Evolutionary conservation across 1,140 invertebrate species (phyloP).

Genomic region (Cydia pomonella): DNA sequence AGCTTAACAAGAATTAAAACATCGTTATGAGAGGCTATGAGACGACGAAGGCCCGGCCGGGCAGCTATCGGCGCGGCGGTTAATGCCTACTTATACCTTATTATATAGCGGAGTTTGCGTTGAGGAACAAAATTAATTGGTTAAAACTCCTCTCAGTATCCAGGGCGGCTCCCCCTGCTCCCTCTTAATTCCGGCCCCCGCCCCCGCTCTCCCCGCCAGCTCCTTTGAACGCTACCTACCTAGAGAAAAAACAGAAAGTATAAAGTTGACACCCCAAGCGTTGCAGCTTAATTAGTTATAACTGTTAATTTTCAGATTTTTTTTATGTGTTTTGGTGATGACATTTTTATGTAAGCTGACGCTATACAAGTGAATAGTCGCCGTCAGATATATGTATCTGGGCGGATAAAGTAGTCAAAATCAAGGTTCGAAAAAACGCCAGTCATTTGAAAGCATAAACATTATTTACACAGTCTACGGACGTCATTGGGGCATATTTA

Average conservation of each 20-base stretch:
- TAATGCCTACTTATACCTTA: constrained; percentile 81
- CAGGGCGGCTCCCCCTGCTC: constrained; percentile 73
- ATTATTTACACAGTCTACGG: too few relatives aligned
- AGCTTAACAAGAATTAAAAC: constrained; percentile 81
- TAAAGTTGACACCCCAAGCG: constrained; percentile 64
- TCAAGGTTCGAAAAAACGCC: too few relatives aligned
- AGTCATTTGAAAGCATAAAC: too few relatives aligned
- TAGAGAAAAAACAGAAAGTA: constrained; percentile 79
- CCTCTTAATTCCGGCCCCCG: constrained; percentile 74
- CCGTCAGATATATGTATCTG: too few relatives aligned
- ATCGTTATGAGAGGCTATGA: constrained; percentile 77
- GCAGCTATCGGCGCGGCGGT: constrained; percentile 78
- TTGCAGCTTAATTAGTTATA: constrained; percentile 77
- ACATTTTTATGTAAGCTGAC: neutral
- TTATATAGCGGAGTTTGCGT: constrained; percentile 81
- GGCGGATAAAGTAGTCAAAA: too few relatives aligned
- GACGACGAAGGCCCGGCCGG: constrained; percentile 64
- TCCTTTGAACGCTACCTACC: constrained; percentile 79
- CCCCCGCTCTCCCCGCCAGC: constrained; percentile 61
- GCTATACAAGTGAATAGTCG: too few relatives aligned
- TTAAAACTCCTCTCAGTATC: constrained; percentile 82
- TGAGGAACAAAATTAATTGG: constrained; percentile 83
- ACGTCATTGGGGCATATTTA: too few relatives aligned
- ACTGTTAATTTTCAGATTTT: constrained; percentile 37
- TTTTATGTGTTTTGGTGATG: constrained; percentile 19